phyloP scores from a whole-genome alignment of 1,140 invertebrate genomes.

The Uloborus diversus region DNA sequence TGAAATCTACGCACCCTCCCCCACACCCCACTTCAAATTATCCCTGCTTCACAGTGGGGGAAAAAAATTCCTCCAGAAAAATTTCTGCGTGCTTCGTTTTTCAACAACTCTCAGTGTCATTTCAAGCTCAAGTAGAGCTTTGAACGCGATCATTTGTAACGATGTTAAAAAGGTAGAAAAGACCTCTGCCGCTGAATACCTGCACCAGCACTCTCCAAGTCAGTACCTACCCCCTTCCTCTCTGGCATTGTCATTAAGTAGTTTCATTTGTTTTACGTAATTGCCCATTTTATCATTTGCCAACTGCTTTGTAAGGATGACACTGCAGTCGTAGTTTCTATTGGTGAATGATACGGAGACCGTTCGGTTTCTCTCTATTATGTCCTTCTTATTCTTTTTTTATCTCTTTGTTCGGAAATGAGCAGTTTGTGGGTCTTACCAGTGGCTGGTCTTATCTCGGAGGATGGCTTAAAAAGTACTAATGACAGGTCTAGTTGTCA shows the following conservation, averaged over 20 bases:
- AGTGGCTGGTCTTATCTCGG: constrained; percentile 24
- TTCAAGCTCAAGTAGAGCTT: background rate
- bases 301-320: background rate
- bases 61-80: background rate
- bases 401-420: too few species aligned
- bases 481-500: background rate
- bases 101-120: constrained; percentile 30
- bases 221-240: background rate
- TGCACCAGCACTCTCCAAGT: background rate
- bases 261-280: constrained; percentile 56
- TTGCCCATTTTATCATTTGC: constrained; percentile 47
- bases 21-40: too few species aligned
- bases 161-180: constrained; percentile 38
- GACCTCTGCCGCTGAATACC: background rate
- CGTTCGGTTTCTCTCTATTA: background rate
- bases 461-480: constrained; percentile 30
- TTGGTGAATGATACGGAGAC: background rate
- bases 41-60: background rate
- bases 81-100: constrained; percentile 33
- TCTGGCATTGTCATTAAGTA: constrained; percentile 46
- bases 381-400: constrained; percentile 1
- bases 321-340: background rate
- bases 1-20: too few species aligned
- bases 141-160: constrained; percentile 46
- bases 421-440: background rate